Evolutionary conservation across 2,113 vertebrate genomes (phyloP).

Genomic region (Urocitellus parryii): DNA sequence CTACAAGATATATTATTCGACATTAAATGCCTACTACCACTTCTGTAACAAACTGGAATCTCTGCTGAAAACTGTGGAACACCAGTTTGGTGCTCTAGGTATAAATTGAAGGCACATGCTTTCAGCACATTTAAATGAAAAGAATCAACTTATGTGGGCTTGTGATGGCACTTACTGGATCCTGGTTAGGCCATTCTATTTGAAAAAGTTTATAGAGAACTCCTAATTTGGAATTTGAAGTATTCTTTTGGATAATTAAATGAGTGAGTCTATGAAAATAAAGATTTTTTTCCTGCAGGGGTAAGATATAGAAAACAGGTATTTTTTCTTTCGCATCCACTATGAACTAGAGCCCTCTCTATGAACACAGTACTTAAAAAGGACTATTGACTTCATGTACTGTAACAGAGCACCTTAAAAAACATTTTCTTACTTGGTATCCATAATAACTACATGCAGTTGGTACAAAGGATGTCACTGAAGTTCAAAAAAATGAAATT

Average conservation of each 20-base stretch:
- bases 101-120: slow-evolving; percentile 85
- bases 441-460: not conserved
- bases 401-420: not conserved
- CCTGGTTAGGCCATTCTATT: not conserved
- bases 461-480: not conserved
- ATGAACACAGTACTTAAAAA: not conserved
- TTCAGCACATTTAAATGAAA: not conserved
- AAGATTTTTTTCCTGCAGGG: no score
- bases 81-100: slow-evolving; percentile 96
- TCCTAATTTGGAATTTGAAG: not conserved
- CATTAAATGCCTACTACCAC: not conserved
- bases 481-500: not conserved
- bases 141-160: not conserved
- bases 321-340: no score
- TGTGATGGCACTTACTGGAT: not conserved
- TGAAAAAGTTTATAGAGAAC: not conserved
- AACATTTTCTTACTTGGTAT: not conserved
- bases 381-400: not conserved
- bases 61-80: slow-evolving; percentile 96
- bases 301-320: no score
- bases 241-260: not conserved
- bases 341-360: not conserved
- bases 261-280: no score
- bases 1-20: not conserved
- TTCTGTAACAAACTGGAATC: slow-evolving; percentile 95